These are phyloP conservation scores for Microplitis demolitor DNA, from an alignment of 1,140 invertebrate species.

Conservation along the genomic window DNA sequence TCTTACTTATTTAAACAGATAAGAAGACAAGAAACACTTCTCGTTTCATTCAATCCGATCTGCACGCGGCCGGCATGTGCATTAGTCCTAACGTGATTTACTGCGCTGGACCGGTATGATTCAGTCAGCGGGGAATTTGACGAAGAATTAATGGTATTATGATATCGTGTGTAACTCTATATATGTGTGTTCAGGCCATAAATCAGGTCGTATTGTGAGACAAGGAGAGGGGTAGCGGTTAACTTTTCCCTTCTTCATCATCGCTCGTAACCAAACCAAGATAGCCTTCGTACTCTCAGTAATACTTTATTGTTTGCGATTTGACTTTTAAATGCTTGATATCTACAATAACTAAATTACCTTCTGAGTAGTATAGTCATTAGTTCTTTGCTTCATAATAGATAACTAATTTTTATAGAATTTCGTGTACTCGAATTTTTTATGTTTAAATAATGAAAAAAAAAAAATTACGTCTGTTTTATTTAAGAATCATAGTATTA, in stretches of 20 bases:
- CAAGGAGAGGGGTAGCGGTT: constrained; percentile 43
- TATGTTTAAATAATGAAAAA: too few relatives aligned
- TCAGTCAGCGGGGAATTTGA: constrained; percentile 63
- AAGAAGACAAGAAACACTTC: constrained; percentile 35
- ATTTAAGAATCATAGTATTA: too few relatives aligned
- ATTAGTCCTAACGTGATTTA: constrained; percentile 62
- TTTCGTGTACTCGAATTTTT: too few relatives aligned
- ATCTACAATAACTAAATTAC: neutral
- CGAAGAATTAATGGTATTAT: constrained; percentile 65
- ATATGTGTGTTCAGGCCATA: constrained; percentile 58
- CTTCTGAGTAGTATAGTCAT: too few relatives aligned
- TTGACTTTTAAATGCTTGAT: neutral
- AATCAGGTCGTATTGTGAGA: constrained; percentile 60
- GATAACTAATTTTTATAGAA: too few relatives aligned
- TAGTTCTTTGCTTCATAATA: neutral
- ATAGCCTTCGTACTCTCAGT: neutral
- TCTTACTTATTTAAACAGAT: constrained; percentile 36
- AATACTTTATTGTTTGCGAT: neutral
- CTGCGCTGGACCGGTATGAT: constrained; percentile 58
- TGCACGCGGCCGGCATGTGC: constrained; percentile 42
- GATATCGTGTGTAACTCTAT: constrained; percentile 63
- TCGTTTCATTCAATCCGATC: constrained; percentile 5
- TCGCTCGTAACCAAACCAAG: constrained; percentile 3
- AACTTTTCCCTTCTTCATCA: constrained; percentile 32
- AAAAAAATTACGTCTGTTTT: too few relatives aligned